phyloP scores from a whole-genome alignment of 1,140 invertebrate genomes.

The Sitodiplosis mosellana region DNA sequence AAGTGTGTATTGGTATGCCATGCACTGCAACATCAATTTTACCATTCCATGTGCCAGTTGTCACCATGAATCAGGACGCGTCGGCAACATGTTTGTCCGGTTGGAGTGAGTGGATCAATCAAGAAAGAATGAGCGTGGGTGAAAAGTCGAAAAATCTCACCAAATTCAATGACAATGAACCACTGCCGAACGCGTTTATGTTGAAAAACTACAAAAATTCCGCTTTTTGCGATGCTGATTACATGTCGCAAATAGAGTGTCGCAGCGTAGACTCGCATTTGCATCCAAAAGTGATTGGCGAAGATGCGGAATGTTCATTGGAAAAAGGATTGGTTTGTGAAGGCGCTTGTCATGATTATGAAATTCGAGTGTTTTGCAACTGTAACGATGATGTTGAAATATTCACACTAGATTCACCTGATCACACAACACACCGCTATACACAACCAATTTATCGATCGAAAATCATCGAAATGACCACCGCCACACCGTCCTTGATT shows the following conservation, averaged over 20 bases:
- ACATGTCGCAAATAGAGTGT: conserved; percentile 56
- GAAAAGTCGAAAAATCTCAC: background rate
- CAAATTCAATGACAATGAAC: conserved; percentile 38
- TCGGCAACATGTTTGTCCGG: conserved; percentile 35
- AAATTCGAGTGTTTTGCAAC: conserved; percentile 49
- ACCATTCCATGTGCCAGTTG: conserved; percentile 10
- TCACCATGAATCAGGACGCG: conserved; percentile 5
- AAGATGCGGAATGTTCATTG: conserved; percentile 55
- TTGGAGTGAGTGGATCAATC: conserved; percentile 60
- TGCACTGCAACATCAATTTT: conserved; percentile 25
- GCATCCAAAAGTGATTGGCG: conserved; percentile 41
- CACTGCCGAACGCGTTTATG: conserved; percentile 31
- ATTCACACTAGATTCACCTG: conserved; percentile 6
- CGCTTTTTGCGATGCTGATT: conserved; percentile 18
- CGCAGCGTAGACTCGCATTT: conserved; percentile 40
- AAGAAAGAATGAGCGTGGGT: conserved; percentile 24
- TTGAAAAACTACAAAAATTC: conserved; percentile 23
- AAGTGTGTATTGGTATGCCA: conserved; percentile 48
- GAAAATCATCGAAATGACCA: background rate
- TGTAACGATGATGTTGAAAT: conserved; percentile 25
- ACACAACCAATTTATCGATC: background rate
- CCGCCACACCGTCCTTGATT: background rate
- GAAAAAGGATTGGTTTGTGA: conserved; percentile 48
- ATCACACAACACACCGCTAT: conserved; percentile 3
- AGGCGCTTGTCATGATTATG: conserved; percentile 43